Percentiles rank a stretch among this genome's conserved stretches.
Evolutionary conservation across 2,797 vertebrate species (phyloP).

Genomic region (Petrocephalus sullivani): DNA sequence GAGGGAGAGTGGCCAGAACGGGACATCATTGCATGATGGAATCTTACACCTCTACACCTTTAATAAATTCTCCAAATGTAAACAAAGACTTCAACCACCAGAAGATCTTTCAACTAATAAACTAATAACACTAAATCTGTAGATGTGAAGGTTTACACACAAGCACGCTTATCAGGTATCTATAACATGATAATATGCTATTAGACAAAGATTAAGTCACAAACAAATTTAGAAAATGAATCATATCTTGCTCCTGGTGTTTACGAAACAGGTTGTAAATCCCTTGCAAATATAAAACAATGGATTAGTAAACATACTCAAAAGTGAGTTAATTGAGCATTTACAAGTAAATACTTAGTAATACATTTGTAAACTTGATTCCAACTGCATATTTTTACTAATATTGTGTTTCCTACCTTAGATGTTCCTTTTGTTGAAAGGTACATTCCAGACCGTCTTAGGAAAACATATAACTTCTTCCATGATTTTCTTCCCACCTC

Average conservation of each 20-base stretch:
- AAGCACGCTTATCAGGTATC: not conserved
- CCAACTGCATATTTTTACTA: not conserved
- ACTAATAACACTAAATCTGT: not conserved
- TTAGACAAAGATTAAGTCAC: not conserved
- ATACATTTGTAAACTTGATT: not conserved
- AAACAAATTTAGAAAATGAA: not conserved
- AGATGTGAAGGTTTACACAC: not conserved
- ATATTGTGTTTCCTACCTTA: constrained; percentile 64
- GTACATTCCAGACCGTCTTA: constrained; percentile 93
- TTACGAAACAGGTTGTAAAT: too few relatives aligned
- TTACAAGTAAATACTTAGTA: too few relatives aligned
- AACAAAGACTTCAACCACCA: not conserved
- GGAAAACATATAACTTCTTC: constrained; percentile 89
- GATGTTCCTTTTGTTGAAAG: constrained; percentile 94
- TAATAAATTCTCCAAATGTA: not conserved
- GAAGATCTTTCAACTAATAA: not conserved
- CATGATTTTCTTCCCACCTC: constrained; percentile 90
- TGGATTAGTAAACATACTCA: too few relatives aligned
- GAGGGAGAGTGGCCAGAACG: not conserved
- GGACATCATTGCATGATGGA: not conserved
- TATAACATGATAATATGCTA: not conserved
- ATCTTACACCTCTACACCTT: not conserved
- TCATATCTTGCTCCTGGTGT: not conserved
- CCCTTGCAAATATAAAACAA: too few relatives aligned
- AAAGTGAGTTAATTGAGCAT: too few relatives aligned